Evolutionary conservation across 92 coral and sea anemone species (phyloP).

Genomic region (Isaurus tuberculatus): DNA sequence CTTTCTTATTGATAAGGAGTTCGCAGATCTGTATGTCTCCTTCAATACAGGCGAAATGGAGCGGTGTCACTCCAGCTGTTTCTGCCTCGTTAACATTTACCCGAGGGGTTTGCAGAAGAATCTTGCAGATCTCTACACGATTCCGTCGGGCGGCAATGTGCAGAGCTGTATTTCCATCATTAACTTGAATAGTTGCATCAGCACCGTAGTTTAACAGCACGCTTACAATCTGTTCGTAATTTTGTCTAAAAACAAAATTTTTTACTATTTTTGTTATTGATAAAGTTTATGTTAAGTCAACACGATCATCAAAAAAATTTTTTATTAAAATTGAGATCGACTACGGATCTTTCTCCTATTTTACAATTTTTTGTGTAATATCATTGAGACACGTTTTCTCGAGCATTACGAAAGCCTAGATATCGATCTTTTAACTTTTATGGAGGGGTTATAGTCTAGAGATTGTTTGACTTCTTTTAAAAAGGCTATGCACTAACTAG

Average conservation of each 20-base stretch:
- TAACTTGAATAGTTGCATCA: slow-evolving; percentile 17
- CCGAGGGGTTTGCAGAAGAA: slow-evolving; percentile 56
- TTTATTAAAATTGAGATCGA: too few species aligned
- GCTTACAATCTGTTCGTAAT: neutral
- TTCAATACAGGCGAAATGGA: slow-evolving; percentile 63
- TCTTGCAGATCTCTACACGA: slow-evolving; percentile 37
- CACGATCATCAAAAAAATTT: too few species aligned
- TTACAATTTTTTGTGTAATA: too few species aligned
- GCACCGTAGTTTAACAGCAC: slow-evolving; percentile 1
- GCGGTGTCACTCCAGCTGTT: slow-evolving; percentile 64
- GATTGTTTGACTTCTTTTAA: too few species aligned
- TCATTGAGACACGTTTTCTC: too few species aligned
- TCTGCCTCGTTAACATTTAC: slow-evolving; percentile 60
- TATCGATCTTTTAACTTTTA: too few species aligned
- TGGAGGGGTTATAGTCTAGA: too few species aligned
- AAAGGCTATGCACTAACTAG: too few species aligned
- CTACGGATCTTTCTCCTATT: too few species aligned
- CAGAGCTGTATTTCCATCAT: slow-evolving; percentile 61
- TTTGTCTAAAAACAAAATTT: neutral
- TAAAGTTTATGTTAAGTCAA: too few species aligned
- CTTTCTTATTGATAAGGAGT: slow-evolving; percentile 48
- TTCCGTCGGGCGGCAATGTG: slow-evolving; percentile 76
- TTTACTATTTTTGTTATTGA: too few species aligned
- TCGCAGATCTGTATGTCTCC: slow-evolving; percentile 59
- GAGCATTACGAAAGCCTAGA: too few species aligned